These are phyloP conservation scores for Carposina sasakii DNA, from an alignment of 1,140 invertebrate species.

Conservation along the genomic window DNA sequence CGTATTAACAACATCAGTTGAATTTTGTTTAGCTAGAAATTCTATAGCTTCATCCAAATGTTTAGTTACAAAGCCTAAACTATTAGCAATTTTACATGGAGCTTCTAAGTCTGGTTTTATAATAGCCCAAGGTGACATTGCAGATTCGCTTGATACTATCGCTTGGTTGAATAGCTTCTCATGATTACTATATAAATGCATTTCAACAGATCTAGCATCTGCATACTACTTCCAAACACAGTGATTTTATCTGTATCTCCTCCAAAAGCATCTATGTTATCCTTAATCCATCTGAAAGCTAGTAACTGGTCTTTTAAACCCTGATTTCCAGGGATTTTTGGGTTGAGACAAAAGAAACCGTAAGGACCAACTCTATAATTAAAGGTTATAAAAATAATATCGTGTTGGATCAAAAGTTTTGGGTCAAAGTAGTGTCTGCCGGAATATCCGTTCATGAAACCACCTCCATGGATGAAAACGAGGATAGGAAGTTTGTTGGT, in stretches of 20 bases:
- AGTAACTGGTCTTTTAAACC: conserved; percentile 79
- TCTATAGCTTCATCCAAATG: conserved; percentile 42
- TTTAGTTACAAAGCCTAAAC: conserved; percentile 48
- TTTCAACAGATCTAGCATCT: conserved; percentile 42
- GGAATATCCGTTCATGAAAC: conserved; percentile 37
- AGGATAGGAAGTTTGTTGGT: conserved; percentile 52
- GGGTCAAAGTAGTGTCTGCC: conserved; percentile 39
- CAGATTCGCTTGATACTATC: conserved; percentile 53
- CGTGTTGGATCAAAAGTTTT: conserved; percentile 45
- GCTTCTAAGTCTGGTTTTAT: conserved; percentile 40
- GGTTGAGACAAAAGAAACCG: conserved; percentile 57
- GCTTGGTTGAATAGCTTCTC: conserved; percentile 55
- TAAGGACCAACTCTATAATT: conserved; percentile 61
- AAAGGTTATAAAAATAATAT: conserved; percentile 50
- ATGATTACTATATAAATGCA: conserved; percentile 54
- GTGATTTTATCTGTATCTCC: conserved; percentile 78
- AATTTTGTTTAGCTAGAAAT: conserved; percentile 35
- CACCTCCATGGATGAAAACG: conserved; percentile 57
- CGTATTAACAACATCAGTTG: conserved; percentile 37
- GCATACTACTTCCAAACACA: conserved; percentile 50
- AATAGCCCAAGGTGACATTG: conserved; percentile 45
- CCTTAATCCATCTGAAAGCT: conserved; percentile 76
- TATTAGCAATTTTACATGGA: conserved; percentile 46
- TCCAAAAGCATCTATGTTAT: conserved; percentile 79
- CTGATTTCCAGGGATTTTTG: conserved; percentile 77